phyloP scores from a whole-genome alignment of 1,140 invertebrate genomes.

The Chelonus insularis region DNA sequence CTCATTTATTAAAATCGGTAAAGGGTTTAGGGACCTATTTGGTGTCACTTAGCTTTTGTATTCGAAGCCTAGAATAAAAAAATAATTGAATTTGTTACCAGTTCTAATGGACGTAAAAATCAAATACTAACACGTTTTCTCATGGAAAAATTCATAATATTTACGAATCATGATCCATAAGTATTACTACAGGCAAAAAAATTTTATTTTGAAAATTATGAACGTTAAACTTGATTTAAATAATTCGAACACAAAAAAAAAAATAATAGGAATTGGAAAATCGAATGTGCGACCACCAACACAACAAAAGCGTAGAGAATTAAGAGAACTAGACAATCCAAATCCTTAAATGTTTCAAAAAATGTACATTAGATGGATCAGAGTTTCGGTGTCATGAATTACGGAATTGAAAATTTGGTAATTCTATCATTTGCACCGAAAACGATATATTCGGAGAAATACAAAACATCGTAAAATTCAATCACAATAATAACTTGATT shows the following conservation, averaged over 20 bases:
- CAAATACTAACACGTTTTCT: slow-evolving; percentile 13
- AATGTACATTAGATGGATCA: neutral
- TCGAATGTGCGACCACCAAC: no score
- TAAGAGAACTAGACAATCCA: no score
- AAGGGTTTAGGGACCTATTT: slow-evolving; percentile 16
- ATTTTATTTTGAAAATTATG: neutral
- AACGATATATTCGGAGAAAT: neutral
- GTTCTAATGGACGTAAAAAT: neutral
- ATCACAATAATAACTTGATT: neutral
- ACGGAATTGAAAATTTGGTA: neutral
- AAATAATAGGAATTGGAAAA: no score
- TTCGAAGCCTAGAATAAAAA: slow-evolving; percentile 16
- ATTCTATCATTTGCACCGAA: neutral
- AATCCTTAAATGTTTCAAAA: no score
- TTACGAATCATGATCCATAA: no score
- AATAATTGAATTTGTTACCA: slow-evolving; percentile 15
- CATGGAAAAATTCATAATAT: slow-evolving; percentile 3
- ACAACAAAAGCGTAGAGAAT: no score
- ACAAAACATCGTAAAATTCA: neutral
- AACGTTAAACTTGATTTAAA: no score
- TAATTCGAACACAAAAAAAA: no score
- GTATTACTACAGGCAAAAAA: neutral
- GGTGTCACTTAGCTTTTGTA: slow-evolving; percentile 10
- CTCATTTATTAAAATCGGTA: slow-evolving; percentile 5
- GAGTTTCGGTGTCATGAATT: neutral